Base-by-base conservation (phyloP, 1,140 invertebrate species). In the Mercenaria mercenaria region DNA sequence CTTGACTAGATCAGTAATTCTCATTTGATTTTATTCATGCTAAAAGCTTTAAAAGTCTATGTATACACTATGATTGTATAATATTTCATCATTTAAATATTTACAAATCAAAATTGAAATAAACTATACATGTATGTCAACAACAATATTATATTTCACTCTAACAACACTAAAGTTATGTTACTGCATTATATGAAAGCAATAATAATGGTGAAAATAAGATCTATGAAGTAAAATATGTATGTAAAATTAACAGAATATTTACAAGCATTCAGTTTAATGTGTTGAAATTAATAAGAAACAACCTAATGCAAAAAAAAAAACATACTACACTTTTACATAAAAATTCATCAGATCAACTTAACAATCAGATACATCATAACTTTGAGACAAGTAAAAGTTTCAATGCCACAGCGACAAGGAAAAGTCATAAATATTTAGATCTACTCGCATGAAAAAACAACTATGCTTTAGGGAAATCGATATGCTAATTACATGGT, bases 11-110 rank as follows among this genome's bases (percentile, higher is more conserved):
- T 50, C 4, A 47, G 20, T 67, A 72, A 72, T 84, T 84, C 82
- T 84, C 82, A 84, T 84, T 84, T 84, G 82, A 84, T 84, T 84
- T 72, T 59, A 56, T 56, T 34, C n/a, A 15, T 77, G 76, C 47
- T 79, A 79, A 79, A 79, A 52, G 26, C 29, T 79, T 52, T 34
- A 50, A 79, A 74, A 79, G 23, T 79, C 47, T 50, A 79, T 8
- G n/a, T 56, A 79, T 52, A 52, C 29, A 56, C 18, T 76, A 52
- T 79, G 76, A 79, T 79, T 79, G 76, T 79, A 79, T 52, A 79
- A 37, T 52, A 52, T 50, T 77, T 72, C 37, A 72, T 76, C 72
- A 56, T 52, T 79, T 52, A 52, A 56, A 79, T 79, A 79, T 79
- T 56, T 34, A 79, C 76, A 79, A 32, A 23, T 52, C 29, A 79